Conservation (phyloP, 2,797 vertebrate genomes). For the Cossypha caffra region DNA sequence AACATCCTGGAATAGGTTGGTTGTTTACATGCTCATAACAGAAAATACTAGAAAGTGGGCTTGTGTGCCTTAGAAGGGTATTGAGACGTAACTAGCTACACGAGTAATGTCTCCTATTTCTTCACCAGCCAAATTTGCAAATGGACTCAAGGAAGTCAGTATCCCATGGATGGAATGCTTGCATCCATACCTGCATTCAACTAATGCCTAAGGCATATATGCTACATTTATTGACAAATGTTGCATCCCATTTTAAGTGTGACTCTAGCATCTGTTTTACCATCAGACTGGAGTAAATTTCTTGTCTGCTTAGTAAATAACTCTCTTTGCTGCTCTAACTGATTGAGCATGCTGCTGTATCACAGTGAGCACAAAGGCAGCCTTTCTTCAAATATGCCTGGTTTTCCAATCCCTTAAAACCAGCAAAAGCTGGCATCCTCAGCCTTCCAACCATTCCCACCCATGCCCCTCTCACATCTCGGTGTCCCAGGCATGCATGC, state of each 20-base stretch:
- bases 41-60: background rate
- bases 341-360: slow-evolving; percentile 22
- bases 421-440: background rate
- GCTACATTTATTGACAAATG: background rate
- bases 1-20: background rate
- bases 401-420: background rate
- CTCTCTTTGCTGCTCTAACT: slow-evolving; percentile 3
- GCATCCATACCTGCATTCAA: background rate
- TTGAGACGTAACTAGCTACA: background rate
- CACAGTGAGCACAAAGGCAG: background rate
- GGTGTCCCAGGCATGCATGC: rapidly evolving
- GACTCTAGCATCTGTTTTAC: background rate
- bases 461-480: background rate
- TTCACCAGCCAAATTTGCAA: background rate
- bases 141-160: background rate
- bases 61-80: background rate
- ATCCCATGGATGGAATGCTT: background rate
- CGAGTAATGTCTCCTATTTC: background rate
- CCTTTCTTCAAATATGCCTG: background rate
- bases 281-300: background rate
- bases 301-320: background rate
- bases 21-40: background rate
- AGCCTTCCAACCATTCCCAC: background rate
- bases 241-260: background rate
- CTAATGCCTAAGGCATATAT: background rate